These are phyloP conservation scores for Stenopsyche tienmushanensis DNA, from an alignment of 1,140 invertebrate genomes.

Conservation along the genomic window DNA sequence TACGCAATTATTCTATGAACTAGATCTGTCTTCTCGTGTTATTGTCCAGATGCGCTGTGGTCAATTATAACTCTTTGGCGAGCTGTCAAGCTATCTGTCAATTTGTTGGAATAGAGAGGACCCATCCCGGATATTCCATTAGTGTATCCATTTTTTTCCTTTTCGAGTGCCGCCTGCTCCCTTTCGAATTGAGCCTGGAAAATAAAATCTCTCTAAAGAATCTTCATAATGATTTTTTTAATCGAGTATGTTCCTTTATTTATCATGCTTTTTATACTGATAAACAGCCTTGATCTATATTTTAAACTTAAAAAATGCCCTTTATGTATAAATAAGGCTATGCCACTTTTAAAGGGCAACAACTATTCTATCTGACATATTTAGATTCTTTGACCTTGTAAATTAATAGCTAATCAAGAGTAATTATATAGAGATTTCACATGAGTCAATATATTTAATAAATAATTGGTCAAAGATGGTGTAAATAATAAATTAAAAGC, in stretches of 20 bases:
- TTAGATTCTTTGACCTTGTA: too few relatives aligned
- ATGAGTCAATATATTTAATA: too few relatives aligned
- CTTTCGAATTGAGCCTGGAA: slow-evolving; percentile 20
- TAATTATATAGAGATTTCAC: too few relatives aligned
- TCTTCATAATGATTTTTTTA: background rate
- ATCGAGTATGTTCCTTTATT: background rate
- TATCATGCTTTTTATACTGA: background rate
- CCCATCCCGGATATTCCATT: slow-evolving; percentile 11
- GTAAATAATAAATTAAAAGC: background rate
- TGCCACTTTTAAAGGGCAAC: too few relatives aligned
- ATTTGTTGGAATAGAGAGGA: slow-evolving; percentile 20
- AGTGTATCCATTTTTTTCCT: too few relatives aligned
- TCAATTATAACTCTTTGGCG: slow-evolving; percentile 38
- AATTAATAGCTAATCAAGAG: too few relatives aligned
- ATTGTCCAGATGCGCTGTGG: slow-evolving; percentile 28
- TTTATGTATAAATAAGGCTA: too few relatives aligned
- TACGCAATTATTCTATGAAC: too few relatives aligned
- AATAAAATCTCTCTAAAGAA: background rate
- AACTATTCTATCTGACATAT: too few relatives aligned
- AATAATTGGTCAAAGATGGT: background rate
- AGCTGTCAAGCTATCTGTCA: slow-evolving; percentile 23
- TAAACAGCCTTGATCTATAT: background rate
- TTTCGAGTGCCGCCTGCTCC: slow-evolving; percentile 13
- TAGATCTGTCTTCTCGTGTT: too few relatives aligned
- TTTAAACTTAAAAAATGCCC: background rate